A percentile compares a stretch with the other conserved stretches of the same genome.
Evolutionary conservation across 2,888 invertebrate species (phyloP).

Genomic region (Chrysina gloriosa): DNA sequence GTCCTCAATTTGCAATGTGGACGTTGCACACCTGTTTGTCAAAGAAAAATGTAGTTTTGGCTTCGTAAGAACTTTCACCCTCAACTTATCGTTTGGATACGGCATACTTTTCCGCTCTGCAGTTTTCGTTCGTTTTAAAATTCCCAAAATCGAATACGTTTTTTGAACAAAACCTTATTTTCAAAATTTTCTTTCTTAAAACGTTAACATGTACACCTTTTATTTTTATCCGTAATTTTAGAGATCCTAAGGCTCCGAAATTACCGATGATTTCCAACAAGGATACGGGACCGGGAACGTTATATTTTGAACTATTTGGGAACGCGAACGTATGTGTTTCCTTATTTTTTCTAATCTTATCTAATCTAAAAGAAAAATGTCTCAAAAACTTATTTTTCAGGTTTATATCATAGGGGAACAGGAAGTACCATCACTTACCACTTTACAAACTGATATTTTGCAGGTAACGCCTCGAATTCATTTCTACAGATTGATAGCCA

Average conservation of each 20-base stretch:
- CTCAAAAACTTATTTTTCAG: conserved; percentile 61
- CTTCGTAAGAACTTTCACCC: too few relatives aligned
- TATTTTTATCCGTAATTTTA: conserved; percentile 50
- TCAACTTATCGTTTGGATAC: too few relatives aligned
- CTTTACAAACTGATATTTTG: conserved; percentile 72
- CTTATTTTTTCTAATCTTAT: background rate
- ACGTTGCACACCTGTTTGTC: too few relatives aligned
- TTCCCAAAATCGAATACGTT: too few relatives aligned
- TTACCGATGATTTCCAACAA: conserved; percentile 74
- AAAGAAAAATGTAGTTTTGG: too few relatives aligned
- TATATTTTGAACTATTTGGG: conserved; percentile 68
- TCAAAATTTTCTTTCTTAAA: too few relatives aligned
- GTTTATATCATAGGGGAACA: conserved; percentile 74
- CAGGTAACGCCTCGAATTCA: conserved; percentile 70
- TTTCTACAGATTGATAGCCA: conserved; percentile 61
- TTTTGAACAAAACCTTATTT: too few relatives aligned
- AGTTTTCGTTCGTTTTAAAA: too few relatives aligned
- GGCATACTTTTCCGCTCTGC: background rate
- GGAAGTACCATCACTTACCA: conserved; percentile 78
- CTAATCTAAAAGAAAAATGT: background rate
- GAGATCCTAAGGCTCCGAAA: conserved; percentile 64
- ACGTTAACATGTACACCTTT: too few relatives aligned
- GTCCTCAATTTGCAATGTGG: too few relatives aligned
- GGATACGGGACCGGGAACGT: conserved; percentile 71
- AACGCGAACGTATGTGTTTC: conserved; percentile 66